These are phyloP conservation scores for Drosophila helvetica DNA, from an alignment of 2,888 invertebrate species.

Conservation along the genomic window DNA sequence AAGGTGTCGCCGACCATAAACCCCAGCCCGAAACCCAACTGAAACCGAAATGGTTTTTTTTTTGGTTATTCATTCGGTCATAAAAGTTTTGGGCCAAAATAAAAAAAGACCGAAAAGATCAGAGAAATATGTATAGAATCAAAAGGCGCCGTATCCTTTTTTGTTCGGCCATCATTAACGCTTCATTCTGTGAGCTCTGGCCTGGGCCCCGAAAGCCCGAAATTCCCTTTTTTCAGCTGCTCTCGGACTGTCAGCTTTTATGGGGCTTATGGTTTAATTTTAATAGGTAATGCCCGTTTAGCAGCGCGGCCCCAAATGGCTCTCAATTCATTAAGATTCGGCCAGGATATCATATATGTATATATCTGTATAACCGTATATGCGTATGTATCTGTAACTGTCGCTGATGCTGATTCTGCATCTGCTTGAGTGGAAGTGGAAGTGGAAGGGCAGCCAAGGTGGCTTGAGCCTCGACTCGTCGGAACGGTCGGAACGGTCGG, in stretches of 20 bases:
- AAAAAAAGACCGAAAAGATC: constrained; percentile 7
- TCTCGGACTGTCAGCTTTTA: constrained; percentile 62
- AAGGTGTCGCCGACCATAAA: constrained; percentile 74
- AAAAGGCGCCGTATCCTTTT: constrained; percentile 72
- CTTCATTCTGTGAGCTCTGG: constrained; percentile 30
- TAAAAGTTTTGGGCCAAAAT: constrained; percentile 65
- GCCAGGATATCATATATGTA: constrained; percentile 25
- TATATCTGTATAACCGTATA: constrained; percentile 16
- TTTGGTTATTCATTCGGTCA: constrained; percentile 43
- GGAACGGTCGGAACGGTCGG: too few relatives aligned
- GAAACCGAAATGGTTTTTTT: constrained; percentile 7
- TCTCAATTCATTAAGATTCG: constrained; percentile 66
- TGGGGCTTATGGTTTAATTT: constrained; percentile 51
- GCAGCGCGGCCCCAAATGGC: constrained; percentile 49
- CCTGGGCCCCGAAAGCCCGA: constrained; percentile 1
- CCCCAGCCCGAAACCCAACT: constrained; percentile 44
- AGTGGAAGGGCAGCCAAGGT: too few relatives aligned
- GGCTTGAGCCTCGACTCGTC: too few relatives aligned
- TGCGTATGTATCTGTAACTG: background rate
- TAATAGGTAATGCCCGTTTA: constrained; percentile 60
- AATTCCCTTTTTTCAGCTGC: constrained; percentile 65
- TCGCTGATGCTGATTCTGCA: background rate
- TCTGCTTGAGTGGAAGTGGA: background rate
- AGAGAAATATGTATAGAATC: constrained; percentile 36
- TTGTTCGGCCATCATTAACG: constrained; percentile 61